Conservation (phyloP, 1,140 invertebrate genomes). For the Musca domestica region DNA sequence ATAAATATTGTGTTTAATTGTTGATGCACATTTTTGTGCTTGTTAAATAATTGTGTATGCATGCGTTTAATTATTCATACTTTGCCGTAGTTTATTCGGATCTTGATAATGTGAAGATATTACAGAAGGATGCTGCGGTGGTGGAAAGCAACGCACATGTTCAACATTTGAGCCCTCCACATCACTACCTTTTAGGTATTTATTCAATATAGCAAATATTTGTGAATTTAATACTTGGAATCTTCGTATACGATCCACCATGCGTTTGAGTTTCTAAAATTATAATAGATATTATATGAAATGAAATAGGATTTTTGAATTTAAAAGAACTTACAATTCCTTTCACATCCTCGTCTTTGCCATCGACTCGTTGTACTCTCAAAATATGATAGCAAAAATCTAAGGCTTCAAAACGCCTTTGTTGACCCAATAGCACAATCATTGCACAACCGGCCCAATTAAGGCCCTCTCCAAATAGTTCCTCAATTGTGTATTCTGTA, state of each 20-base stretch:
- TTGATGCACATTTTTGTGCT: background rate
- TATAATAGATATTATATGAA: conserved; percentile 17
- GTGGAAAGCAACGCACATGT: conserved; percentile 95
- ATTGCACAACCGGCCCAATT: conserved; percentile 99
- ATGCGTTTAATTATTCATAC: conserved; percentile 45
- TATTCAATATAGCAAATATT: conserved; percentile 96
- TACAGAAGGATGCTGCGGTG: conserved; percentile 77
- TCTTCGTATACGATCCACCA: conserved; percentile 95
- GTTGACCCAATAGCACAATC: conserved; percentile 94
- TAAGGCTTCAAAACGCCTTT: conserved; percentile 94
- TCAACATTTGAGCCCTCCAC: conserved; percentile 86
- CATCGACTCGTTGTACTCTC: conserved; percentile 92
- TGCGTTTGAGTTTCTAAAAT: conserved; percentile 85
- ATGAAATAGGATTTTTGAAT: conserved; percentile 8
- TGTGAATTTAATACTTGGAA: conserved; percentile 99
- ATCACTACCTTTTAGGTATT: conserved; percentile 86
- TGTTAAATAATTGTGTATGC: background rate
- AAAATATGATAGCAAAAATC: conserved; percentile 99
- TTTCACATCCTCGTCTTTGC: conserved; percentile 93
- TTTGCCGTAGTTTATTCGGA: conserved; percentile 51
- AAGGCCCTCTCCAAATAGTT: conserved; percentile 96
- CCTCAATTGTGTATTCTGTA: conserved; percentile 95
- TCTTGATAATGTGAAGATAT: conserved; percentile 52
- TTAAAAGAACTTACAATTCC: conserved; percentile 79
- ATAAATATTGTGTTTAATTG: conserved; percentile 23